Base-by-base conservation (phyloP, 2,888 invertebrate genomes). In the Temnothorax rugatulus region DNA sequence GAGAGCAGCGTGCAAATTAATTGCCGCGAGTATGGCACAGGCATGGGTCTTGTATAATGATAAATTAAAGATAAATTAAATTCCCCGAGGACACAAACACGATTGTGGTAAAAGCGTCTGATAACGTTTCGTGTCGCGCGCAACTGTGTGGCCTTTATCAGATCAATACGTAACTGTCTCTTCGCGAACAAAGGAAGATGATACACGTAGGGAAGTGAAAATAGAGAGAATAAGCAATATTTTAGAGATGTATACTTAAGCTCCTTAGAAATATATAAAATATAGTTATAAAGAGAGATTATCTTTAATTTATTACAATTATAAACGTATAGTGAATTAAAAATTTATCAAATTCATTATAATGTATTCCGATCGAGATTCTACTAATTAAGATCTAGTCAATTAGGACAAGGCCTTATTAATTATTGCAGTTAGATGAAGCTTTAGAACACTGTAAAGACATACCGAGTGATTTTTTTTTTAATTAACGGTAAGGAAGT, bases 141-240 rank as follows among this genome's bases (percentile, higher is more conserved):
- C 71, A 71, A 11, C 47, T 21, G 44, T 34, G 18, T 5, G 13
- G 21, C 21, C 52, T 13, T 73, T 79, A 71, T 79, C 57, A 38
- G 47, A 79, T 71, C 79, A 47, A 79, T 71, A 57, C 76, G 38
- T 21, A 44, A 34, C 71, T 47, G 59, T 73, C 44, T 59, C 34
- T 57, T 59, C 8, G 44, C 13, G 73, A 44, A 57, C 21, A 34
- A 73, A 59, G 44, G 34, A 44, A 47, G 21, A 34, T 44, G 21
- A 59, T 1, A 18, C n/a, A 21, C 2, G 41, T 18, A 29, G 18
- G 11, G 18, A 34, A 47, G 44, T n/a, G 44, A 18, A 69, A 57
- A 34, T n/a, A 9, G 25, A 64, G 52, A 21, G 7, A 44, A 63
- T 9, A 15, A 13, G 9, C 0, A 18, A 11, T 34, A 34, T 75